Percentiles rank a stretch among this genome's conserved stretches.
Evolutionary conservation across 2,113 vertebrate genomes (phyloP).

Genomic region (Miniopterus natalensis): DNA sequence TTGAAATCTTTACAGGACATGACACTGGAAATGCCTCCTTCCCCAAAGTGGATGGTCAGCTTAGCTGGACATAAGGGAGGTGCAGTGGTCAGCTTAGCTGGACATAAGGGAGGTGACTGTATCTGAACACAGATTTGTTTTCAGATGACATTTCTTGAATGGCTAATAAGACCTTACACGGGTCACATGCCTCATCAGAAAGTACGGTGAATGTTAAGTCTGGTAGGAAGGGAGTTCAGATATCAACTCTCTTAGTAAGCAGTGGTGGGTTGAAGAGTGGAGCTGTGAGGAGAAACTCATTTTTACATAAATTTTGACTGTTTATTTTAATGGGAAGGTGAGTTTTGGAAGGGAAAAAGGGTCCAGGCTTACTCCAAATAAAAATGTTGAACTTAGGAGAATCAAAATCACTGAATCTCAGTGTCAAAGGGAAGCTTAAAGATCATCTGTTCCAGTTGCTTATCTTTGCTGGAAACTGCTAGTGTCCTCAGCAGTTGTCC

Average conservation of each 20-base stretch:
- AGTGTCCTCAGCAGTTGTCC: not conserved
- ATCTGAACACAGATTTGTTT: not conserved
- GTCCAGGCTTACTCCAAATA: not conserved
- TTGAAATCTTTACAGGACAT: not conserved
- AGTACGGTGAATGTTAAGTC: not conserved
- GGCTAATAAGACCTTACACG: no score
- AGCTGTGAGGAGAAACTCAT: not conserved
- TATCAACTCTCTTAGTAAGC: not conserved
- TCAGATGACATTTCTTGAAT: not conserved
- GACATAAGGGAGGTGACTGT: not conserved
- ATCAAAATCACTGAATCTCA: not conserved
- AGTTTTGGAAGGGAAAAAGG: not conserved
- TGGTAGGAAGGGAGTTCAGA: not conserved
- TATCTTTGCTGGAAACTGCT: fast-evolving
- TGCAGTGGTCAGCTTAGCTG: no score
- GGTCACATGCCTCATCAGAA: fast-evolving
- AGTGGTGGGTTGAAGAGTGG: no score
- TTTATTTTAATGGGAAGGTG: not conserved
- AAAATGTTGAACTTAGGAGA: not conserved
- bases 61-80: not conserved
- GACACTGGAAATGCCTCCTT: not conserved
- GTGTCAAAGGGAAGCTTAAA: not conserved
- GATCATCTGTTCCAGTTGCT: fast-evolving
- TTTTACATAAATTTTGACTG: not conserved
- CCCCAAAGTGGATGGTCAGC: not conserved